Conservation (phyloP, 2,888 invertebrate species). For the Lysandra coridon region DNA sequence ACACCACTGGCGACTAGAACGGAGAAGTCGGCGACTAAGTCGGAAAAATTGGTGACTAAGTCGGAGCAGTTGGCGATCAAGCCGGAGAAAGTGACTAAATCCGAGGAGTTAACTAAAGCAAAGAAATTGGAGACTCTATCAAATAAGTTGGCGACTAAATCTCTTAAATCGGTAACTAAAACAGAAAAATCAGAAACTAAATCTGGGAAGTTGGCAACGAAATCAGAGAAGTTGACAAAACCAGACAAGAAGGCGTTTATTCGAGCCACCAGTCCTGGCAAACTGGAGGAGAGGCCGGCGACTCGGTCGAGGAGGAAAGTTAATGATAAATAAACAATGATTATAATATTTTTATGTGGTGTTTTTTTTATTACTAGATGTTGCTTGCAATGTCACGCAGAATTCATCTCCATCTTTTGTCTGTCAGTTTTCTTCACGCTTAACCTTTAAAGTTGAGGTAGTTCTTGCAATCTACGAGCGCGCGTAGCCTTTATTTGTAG, state of each 20-base stretch:
- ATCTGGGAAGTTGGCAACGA: constrained; percentile 3
- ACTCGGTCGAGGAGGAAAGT: constrained; percentile 45
- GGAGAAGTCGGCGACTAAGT: background rate
- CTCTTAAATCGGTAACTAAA: background rate
- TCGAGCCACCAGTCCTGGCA: constrained; percentile 62
- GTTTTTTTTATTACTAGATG: background rate
- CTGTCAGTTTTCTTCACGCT: too few species aligned
- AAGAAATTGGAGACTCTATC: background rate
- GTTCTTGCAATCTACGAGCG: too few species aligned
- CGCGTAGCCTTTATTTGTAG: too few species aligned
- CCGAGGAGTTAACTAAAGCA: background rate
- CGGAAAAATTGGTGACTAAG: background rate
- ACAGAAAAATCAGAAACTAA: background rate
- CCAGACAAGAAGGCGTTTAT: constrained; percentile 47
- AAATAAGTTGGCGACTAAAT: background rate
- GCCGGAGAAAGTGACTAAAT: background rate
- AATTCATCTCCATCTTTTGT: too few species aligned
- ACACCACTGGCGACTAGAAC: background rate
- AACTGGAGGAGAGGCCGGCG: constrained; percentile 46
- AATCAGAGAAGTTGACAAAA: constrained; percentile 34
- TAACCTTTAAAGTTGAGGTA: too few species aligned
- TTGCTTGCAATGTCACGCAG: background rate
- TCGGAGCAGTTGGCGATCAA: background rate
- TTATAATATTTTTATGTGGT: background rate
- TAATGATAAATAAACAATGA: constrained; percentile 37